Conservation (phyloP, 2,113 vertebrate genomes). For the Baryphthengus martii region DNA sequence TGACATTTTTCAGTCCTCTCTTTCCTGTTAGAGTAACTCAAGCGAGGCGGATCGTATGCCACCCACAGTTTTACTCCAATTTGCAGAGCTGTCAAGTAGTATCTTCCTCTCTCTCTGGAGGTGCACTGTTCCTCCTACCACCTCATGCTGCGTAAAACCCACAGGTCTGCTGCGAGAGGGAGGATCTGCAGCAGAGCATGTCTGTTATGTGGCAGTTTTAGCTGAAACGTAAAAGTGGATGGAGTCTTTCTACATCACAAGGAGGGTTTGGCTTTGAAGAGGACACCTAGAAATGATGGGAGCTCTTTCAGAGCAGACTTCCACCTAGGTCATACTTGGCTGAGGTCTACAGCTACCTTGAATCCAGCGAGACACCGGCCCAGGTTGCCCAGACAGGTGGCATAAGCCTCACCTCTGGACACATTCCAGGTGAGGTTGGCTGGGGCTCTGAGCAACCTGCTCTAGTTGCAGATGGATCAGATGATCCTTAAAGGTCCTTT, state of each 20-base stretch:
- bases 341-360: not conserved
- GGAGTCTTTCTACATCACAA: not conserved
- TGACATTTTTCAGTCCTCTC: not conserved
- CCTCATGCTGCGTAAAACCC: rapidly evolving
- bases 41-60: not conserved
- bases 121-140: not conserved
- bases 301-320: not conserved
- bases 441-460: too few species aligned
- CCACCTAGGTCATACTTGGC: not conserved
- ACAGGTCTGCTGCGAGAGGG: not conserved
- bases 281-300: not conserved
- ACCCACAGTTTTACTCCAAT: not conserved
- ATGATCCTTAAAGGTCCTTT: not conserved
- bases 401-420: too few species aligned
- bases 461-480: not conserved
- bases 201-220: not conserved
- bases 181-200: not conserved
- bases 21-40: not conserved
- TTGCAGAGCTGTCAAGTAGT: not conserved
- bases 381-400: too few species aligned
- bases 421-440: too few species aligned
- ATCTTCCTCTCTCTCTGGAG: not conserved
- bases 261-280: not conserved
- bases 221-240: not conserved
- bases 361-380: not conserved